phyloP scores from a whole-genome alignment of 2,113 vertebrate genomes.

The Lophochroa leadbeateri region DNA sequence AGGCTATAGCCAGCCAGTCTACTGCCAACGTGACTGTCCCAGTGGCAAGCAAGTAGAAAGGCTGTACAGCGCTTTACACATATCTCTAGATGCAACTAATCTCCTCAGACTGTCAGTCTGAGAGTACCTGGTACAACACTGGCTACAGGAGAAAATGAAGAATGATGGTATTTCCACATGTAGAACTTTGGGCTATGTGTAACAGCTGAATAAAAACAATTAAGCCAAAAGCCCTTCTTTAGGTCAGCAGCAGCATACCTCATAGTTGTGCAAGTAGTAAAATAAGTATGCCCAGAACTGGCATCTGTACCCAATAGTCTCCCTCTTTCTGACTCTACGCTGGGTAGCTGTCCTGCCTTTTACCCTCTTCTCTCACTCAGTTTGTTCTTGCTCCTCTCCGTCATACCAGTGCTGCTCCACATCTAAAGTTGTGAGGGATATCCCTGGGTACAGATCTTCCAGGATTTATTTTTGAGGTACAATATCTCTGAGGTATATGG shows the following conservation, averaged over 20 bases:
- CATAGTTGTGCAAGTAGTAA: neutral
- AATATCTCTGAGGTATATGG: neutral
- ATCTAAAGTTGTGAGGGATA: neutral
- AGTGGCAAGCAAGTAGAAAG: neutral
- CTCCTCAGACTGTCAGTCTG: neutral
- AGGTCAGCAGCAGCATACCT: neutral
- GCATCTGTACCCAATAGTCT: neutral
- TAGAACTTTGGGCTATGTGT: neutral
- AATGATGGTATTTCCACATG: neutral
- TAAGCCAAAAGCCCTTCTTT: neutral
- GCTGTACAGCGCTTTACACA: neutral
- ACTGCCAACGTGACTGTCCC: neutral
- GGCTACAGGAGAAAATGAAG: neutral
- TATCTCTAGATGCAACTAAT: neutral
- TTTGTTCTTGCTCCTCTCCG: neutral
- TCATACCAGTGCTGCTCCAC: neutral
- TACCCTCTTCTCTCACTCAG: neutral
- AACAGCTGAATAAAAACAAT: neutral
- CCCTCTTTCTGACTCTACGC: accelerated
- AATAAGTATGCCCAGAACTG: neutral
- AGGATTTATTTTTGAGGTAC: neutral
- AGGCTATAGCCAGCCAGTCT: neutral
- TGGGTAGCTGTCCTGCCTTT: neutral
- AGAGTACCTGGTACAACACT: neutral
- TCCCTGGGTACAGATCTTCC: neutral